These are phyloP conservation scores for Drosophila mercatorum DNA, from an alignment of 2,888 invertebrate species.

Conservation along the genomic window DNA sequence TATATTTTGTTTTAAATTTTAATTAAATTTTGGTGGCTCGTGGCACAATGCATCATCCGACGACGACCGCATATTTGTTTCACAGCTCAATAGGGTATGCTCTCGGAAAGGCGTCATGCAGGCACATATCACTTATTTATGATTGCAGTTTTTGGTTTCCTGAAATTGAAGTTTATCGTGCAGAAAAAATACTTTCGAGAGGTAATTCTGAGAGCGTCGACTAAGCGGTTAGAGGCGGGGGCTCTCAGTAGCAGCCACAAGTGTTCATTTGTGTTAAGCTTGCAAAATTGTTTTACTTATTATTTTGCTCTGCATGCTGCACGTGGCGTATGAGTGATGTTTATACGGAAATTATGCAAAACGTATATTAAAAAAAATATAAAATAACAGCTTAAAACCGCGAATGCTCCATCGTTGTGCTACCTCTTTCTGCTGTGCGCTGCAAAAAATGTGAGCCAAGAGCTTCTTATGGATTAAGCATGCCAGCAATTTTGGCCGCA, in stretches of 20 bases:
- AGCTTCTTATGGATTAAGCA: conserved; percentile 79
- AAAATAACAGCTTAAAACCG: conserved; percentile 22
- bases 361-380: conserved; percentile 68
- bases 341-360: conserved; percentile 80
- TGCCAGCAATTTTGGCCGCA: conserved; percentile 73
- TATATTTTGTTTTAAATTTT: conserved; percentile 19
- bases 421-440: conserved; percentile 24
- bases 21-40: conserved; percentile 38
- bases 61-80: background rate
- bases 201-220: background rate
- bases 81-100: conserved; percentile 17
- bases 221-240: background rate
- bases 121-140: conserved; percentile 2
- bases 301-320: conserved; percentile 59
- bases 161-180: conserved; percentile 13
- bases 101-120: conserved; percentile 20
- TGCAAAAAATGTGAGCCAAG: conserved; percentile 77
- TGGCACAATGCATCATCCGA: conserved; percentile 2
- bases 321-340: conserved; percentile 79
- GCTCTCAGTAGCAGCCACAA: conserved; percentile 36
- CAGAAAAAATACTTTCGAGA: background rate
- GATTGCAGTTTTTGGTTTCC: conserved; percentile 14
- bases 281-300: conserved; percentile 76
- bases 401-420: conserved; percentile 1
- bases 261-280: conserved; percentile 78